A percentile compares a stretch with the other conserved stretches of the same genome.
These are phyloP conservation scores for Dasypogon diadema DNA, from an alignment of 2,888 invertebrate species.

Conservation along the genomic window DNA sequence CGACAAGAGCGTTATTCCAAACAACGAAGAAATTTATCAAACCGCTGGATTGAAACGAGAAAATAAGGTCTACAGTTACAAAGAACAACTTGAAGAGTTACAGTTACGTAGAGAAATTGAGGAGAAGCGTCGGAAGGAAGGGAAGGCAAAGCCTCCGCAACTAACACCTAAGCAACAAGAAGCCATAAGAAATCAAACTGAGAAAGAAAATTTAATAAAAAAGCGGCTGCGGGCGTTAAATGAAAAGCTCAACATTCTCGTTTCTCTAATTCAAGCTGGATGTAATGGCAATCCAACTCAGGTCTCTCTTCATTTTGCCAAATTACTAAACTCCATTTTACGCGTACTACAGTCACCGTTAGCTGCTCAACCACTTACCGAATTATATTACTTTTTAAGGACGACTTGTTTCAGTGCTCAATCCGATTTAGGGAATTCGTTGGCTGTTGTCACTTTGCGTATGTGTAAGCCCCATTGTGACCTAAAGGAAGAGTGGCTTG, in stretches of 20 bases:
- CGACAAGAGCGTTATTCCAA: constrained; percentile 85
- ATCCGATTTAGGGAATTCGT: constrained; percentile 71
- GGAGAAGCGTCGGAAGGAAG: constrained; percentile 85
- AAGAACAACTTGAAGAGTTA: constrained; percentile 95
- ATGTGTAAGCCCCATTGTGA: constrained; percentile 85
- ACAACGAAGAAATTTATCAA: constrained; percentile 64
- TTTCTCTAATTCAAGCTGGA: constrained; percentile 64
- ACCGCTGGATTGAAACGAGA: constrained; percentile 84
- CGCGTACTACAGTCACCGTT: constrained; percentile 79
- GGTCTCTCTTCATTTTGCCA: constrained; percentile 64
- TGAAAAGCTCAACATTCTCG: constrained; percentile 62
- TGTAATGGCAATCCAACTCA: constrained; percentile 64
- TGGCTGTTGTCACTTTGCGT: constrained; percentile 80
- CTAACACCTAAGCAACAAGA: constrained; percentile 93
- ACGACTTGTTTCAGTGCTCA: constrained; percentile 69
- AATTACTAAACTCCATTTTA: constrained; percentile 63
- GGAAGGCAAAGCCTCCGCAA: constrained; percentile 80
- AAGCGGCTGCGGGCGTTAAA: constrained; percentile 75
- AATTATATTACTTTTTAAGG: constrained; percentile 74
- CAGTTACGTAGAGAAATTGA: constrained; percentile 93
- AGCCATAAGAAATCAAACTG: constrained; percentile 84
- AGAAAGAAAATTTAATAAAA: constrained; percentile 85
- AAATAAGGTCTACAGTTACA: constrained; percentile 96
- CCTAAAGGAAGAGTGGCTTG: constrained; percentile 81
- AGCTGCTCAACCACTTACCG: constrained; percentile 77